Conservation (phyloP, 2,888 invertebrate species). For the Drosophila borborema region DNA sequence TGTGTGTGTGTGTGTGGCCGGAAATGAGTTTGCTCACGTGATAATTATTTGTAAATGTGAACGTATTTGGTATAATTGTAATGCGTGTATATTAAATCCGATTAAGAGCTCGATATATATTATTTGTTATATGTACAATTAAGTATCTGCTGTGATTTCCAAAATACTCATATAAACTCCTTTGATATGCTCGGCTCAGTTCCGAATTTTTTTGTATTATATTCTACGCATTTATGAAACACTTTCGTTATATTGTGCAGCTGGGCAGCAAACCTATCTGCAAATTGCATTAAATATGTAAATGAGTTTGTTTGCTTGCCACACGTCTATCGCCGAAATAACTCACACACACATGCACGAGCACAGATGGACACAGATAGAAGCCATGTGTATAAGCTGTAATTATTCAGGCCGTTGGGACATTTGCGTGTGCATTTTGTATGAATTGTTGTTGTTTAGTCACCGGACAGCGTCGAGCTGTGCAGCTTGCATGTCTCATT, state of each 20-base stretch:
- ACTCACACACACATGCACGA: neutral
- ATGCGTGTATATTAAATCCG: conserved; percentile 2
- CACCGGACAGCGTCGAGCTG: conserved; percentile 39
- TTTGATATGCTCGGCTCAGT: neutral
- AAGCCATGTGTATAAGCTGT: conserved; percentile 27
- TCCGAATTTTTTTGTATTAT: no score
- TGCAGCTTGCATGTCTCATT: conserved; percentile 60
- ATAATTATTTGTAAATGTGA: conserved; percentile 43
- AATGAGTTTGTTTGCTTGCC: conserved; percentile 74
- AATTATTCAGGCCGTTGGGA: conserved; percentile 75
- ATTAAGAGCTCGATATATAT: neutral
- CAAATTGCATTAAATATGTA: conserved; percentile 79
- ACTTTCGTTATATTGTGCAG: conserved; percentile 59
- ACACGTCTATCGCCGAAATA: conserved; percentile 30
- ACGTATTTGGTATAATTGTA: conserved; percentile 16
- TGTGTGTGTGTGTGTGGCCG: conserved; percentile 47
- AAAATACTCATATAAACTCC: neutral
- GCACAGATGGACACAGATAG: conserved; percentile 19
- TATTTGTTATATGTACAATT: neutral
- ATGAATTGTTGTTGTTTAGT: conserved; percentile 54
- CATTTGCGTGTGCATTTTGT: conserved; percentile 58
- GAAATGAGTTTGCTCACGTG: conserved; percentile 64
- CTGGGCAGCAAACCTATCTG: conserved; percentile 49
- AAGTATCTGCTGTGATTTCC: neutral
- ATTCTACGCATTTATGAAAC: conserved; percentile 32